A percentile compares a stretch with the other conserved stretches of the same genome.
phyloP scores from a whole-genome alignment of 2,888 invertebrate genomes.

The Melinaea marsaeus region DNA sequence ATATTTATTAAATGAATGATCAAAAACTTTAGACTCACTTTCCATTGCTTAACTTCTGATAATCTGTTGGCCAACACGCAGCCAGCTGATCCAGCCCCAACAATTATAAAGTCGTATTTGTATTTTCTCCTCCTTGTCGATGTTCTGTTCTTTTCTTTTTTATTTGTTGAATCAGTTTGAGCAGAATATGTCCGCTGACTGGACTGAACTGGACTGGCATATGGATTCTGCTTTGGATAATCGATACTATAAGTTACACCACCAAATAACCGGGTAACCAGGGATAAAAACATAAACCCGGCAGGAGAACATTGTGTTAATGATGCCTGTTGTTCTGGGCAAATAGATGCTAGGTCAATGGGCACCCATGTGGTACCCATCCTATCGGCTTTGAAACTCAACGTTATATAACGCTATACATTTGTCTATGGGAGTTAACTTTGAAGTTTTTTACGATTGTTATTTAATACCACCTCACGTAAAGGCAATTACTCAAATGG shows the following conservation, averaged over 20 bases:
- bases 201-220: background rate
- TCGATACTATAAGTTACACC: constrained; percentile 59
- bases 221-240: constrained; percentile 30
- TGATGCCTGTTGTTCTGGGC: constrained; percentile 70
- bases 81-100: constrained; percentile 84
- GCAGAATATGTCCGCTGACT: too few species aligned
- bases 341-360: constrained; percentile 38
- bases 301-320: constrained; percentile 78
- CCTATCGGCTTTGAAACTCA: background rate
- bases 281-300: constrained; percentile 77
- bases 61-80: constrained; percentile 82
- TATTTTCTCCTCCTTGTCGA: constrained; percentile 25
- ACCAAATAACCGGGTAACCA: constrained; percentile 78
- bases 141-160: constrained; percentile 26
- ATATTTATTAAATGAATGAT: too few species aligned
- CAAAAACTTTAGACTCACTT: constrained; percentile 46
- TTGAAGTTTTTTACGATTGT: background rate
- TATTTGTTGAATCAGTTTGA: constrained; percentile 41
- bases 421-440: background rate
- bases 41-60: constrained; percentile 79
- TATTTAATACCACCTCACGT: too few species aligned
- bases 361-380: constrained; percentile 61
- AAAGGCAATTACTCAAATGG: too few species aligned
- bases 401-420: background rate
- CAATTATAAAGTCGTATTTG: constrained; percentile 79